Conservation (phyloP, 2,797 vertebrate genomes). For the Pangasius djambal region DNA sequence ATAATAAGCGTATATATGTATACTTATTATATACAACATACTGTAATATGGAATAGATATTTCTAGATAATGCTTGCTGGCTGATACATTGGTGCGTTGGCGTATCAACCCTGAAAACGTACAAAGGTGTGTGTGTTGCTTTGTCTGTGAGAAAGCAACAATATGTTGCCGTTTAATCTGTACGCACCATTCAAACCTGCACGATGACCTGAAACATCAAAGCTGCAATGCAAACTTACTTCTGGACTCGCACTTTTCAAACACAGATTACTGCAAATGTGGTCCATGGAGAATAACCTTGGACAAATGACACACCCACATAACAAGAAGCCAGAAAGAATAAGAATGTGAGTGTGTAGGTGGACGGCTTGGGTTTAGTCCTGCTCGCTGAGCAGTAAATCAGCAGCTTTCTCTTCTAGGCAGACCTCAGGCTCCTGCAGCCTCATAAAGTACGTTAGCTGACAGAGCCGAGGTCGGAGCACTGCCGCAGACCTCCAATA, state of each 20-base stretch:
- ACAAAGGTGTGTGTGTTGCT: background rate
- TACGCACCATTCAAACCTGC: background rate
- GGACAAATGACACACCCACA: constrained; percentile 7
- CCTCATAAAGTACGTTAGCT: constrained; percentile 43
- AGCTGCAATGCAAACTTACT: background rate
- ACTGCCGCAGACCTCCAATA: constrained; percentile 43
- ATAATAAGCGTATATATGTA: background rate
- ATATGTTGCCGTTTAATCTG: background rate
- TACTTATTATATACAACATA: background rate
- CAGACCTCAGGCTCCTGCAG: constrained; percentile 40
- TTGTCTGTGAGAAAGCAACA: background rate
- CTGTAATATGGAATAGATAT: background rate
- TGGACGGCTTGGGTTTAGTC: constrained; percentile 24
- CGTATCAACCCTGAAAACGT: background rate
- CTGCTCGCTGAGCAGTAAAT: constrained; percentile 50
- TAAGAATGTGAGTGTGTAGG: constrained; percentile 10
- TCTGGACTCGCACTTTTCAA: background rate
- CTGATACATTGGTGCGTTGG: too few species aligned
- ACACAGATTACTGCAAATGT: background rate
- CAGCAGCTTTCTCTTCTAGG: constrained; percentile 41
- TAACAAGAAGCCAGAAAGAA: constrained; percentile 3
- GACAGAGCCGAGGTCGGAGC: constrained; percentile 41
- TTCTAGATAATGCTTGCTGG: background rate
- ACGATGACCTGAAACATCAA: background rate
- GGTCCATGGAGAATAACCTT: background rate